These are phyloP conservation scores for Nephrotoma appendiculata DNA, from an alignment of 2,888 invertebrate species.

Conservation along the genomic window DNA sequence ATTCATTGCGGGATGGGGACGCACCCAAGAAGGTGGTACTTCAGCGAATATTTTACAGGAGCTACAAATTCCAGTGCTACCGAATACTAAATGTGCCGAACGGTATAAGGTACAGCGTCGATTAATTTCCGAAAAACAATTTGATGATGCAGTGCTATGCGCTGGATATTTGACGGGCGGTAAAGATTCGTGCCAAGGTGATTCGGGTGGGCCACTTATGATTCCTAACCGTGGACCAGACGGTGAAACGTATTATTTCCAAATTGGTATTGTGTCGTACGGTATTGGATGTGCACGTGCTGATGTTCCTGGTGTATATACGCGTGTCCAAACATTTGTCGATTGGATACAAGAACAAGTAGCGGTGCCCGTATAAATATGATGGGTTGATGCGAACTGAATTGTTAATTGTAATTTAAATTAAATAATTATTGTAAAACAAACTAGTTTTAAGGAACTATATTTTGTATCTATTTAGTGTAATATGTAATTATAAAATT, in stretches of 20 bases:
- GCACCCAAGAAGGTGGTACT: constrained; percentile 39
- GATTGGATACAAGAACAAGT: constrained; percentile 42
- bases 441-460: neutral
- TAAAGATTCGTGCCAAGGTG: constrained; percentile 30
- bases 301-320: constrained; percentile 48
- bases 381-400: neutral
- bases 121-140: constrained; percentile 22
- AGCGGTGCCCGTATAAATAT: neutral
- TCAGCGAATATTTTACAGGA: constrained; percentile 49
- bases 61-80: constrained; percentile 54
- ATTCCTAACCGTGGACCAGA: constrained; percentile 17
- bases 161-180: constrained; percentile 27
- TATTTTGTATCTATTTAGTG: neutral
- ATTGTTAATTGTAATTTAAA: neutral
- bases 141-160: constrained; percentile 25
- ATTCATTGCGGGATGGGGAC: constrained; percentile 53
- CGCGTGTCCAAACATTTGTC: constrained; percentile 41
- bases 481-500: neutral
- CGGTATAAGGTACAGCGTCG: constrained; percentile 21
- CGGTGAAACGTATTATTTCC: constrained; percentile 24
- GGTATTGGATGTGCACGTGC: constrained; percentile 48
- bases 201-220: constrained; percentile 33
- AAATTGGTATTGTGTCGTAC: constrained; percentile 52
- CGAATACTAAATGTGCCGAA: constrained; percentile 41
- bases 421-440: neutral